phyloP scores from a whole-genome alignment of 2,888 invertebrate genomes.

The Calameuta idolon region DNA sequence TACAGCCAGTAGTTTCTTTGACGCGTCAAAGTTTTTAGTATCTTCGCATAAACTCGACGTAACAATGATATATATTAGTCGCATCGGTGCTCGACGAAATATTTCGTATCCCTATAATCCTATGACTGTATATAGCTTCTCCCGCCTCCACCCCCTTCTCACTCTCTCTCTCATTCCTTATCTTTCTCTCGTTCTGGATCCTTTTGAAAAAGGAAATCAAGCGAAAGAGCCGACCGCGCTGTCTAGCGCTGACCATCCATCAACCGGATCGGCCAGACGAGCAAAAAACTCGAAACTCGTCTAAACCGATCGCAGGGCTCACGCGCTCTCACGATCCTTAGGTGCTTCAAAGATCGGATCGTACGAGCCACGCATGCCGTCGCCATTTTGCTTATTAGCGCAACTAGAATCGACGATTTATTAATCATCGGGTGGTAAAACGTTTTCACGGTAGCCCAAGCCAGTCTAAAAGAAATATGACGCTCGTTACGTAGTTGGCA shows the following conservation, averaged over 20 bases:
- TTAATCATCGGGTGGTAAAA: neutral
- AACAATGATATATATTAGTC: neutral
- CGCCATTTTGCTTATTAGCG: slow-evolving; percentile 5
- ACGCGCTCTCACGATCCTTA: slow-evolving; percentile 34
- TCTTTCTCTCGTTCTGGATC: neutral
- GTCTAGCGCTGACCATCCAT: slow-evolving; percentile 35
- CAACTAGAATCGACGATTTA: neutral
- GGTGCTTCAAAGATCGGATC: slow-evolving; percentile 2
- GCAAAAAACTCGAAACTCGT: slow-evolving; percentile 43
- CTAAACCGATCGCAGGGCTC: slow-evolving; percentile 40
- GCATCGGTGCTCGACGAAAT: neutral
- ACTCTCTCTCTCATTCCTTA: neutral
- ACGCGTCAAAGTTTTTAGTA: neutral
- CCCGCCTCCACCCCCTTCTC: neutral
- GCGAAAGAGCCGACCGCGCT: slow-evolving; percentile 8
- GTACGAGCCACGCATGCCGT: neutral
- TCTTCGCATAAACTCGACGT: neutral
- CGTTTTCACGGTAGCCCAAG: neutral
- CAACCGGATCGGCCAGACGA: slow-evolving; percentile 40
- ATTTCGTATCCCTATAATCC: neutral
- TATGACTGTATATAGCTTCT: neutral
- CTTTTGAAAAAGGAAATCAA: slow-evolving; percentile 8
- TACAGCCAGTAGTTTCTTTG: neutral
- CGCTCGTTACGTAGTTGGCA: neutral
- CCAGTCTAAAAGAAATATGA: neutral